phyloP scores from a whole-genome alignment of 2,888 invertebrate species.

The Drosophila paranaensis region DNA sequence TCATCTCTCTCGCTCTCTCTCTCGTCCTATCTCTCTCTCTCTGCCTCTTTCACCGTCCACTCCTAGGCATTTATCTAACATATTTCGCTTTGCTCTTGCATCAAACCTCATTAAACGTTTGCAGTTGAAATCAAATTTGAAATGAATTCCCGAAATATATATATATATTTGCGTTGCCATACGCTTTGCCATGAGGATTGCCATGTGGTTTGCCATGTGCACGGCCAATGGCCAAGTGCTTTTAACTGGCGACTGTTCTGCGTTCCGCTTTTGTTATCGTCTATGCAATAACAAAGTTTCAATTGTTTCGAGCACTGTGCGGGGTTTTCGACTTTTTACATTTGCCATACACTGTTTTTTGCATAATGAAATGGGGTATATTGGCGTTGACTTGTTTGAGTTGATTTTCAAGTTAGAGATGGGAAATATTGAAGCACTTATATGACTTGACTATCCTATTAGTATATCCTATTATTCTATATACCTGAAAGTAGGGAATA shows the following conservation, averaged over 20 bases:
- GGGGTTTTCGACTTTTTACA: slow-evolving; percentile 46
- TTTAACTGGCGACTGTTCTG: slow-evolving; percentile 20
- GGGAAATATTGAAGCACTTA: no score
- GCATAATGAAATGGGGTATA: background rate
- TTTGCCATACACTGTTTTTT: background rate
- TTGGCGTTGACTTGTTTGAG: background rate
- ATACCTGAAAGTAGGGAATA: background rate
- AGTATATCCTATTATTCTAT: no score
- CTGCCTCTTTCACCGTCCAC: background rate
- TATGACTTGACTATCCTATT: no score
- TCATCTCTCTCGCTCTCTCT: background rate
- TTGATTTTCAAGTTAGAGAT: background rate
- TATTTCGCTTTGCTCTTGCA: background rate
- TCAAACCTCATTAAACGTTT: slow-evolving; percentile 4
- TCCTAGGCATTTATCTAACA: slow-evolving; percentile 10
- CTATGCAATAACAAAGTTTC: slow-evolving; percentile 50
- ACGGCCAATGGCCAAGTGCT: background rate
- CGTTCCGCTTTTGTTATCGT: slow-evolving; percentile 35
- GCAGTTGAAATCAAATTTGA: slow-evolving; percentile 3
- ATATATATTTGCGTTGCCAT: background rate
- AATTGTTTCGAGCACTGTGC: slow-evolving; percentile 49
- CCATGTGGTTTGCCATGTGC: slow-evolving; percentile 20
- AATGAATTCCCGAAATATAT: slow-evolving; percentile 11
- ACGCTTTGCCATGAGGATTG: slow-evolving; percentile 5
- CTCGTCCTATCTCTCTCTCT: background rate